Conservation (phyloP, 2,888 invertebrate genomes). For the Cantharis lateralis region DNA sequence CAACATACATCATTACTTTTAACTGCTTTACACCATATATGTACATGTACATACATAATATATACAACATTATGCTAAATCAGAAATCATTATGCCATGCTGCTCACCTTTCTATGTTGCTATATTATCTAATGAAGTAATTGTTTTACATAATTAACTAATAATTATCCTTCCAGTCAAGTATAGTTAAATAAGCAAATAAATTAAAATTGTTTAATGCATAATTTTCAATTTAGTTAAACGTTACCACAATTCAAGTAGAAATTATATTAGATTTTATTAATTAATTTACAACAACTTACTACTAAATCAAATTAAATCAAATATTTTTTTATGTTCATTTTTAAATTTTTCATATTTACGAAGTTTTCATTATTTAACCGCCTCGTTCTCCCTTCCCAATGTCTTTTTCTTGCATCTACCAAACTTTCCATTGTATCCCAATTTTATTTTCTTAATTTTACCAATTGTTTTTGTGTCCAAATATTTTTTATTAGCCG, state of each 20-base stretch:
- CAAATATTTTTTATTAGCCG: too few relatives aligned
- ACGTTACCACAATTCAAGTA: neutral
- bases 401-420: too few relatives aligned
- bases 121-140: neutral
- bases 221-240: neutral
- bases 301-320: too few relatives aligned
- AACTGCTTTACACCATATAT: neutral
- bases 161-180: neutral
- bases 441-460: too few relatives aligned
- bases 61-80: neutral
- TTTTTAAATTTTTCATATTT: too few relatives aligned
- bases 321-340: too few relatives aligned
- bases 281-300: neutral
- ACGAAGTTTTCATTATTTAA: too few relatives aligned
- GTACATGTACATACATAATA: too few relatives aligned
- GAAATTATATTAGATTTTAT: neutral
- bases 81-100: neutral
- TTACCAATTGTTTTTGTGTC: too few relatives aligned
- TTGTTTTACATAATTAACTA: neutral
- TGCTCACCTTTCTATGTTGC: neutral
- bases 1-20: too few relatives aligned
- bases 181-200: neutral
- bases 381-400: too few relatives aligned
- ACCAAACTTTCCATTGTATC: too few relatives aligned
- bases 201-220: neutral